Evolutionary conservation across 2,113 vertebrate species (phyloP).

Genomic region (Rhinopomastus cyanomelas): DNA sequence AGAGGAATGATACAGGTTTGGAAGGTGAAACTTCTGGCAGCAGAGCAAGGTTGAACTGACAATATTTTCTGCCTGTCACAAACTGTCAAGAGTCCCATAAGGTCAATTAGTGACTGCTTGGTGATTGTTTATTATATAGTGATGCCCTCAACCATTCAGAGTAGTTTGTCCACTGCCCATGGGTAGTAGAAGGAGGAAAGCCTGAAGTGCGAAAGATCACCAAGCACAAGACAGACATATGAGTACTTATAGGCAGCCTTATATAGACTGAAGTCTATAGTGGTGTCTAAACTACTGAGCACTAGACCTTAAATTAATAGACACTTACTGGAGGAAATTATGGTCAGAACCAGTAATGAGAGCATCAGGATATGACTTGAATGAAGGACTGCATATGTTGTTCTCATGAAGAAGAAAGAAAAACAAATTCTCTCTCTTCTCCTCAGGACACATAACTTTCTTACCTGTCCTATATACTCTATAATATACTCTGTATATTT

Average conservation of each 20-base stretch:
- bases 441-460: not conserved
- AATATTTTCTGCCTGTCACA: not conserved
- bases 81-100: not conserved
- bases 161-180: not conserved
- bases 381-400: not conserved
- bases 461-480: not conserved
- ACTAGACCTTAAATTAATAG: not conserved
- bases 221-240: not conserved
- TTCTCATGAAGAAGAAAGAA: not conserved
- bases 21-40: not conserved
- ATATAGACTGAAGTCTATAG: not conserved
- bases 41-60: not conserved
- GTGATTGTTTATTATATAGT: not conserved
- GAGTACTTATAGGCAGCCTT: not conserved
- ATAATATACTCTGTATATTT: not conserved
- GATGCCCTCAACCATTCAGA: not conserved
- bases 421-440: not conserved
- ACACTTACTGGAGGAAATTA: not conserved
- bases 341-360: not conserved
- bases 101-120: not conserved
- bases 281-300: not conserved
- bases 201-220: not conserved
- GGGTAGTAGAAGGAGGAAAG: not conserved
- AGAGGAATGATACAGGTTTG: not conserved
- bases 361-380: not conserved